phyloP scores from a whole-genome alignment of 2,888 invertebrate species.

The Lepidonotus clava region DNA sequence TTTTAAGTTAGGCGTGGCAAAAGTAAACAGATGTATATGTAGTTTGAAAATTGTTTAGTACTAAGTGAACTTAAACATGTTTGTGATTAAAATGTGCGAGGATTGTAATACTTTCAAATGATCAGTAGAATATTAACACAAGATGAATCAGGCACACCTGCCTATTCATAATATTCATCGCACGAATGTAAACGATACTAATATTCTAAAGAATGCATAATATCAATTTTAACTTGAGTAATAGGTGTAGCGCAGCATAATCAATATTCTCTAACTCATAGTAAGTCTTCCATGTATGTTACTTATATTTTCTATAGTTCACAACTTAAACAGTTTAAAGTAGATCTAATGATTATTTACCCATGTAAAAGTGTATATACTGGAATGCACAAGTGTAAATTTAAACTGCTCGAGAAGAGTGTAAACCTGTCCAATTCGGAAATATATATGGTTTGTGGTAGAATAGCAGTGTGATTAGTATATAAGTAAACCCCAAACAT shows the following conservation, averaged over 20 bases:
- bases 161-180: conserved; percentile 16
- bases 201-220: not conserved
- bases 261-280: conserved; percentile 20
- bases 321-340: not conserved
- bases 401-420: not conserved
- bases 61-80: too few species aligned
- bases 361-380: conserved; percentile 30
- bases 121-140: too few species aligned
- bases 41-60: too few species aligned
- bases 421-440: not conserved
- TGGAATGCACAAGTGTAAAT: conserved; percentile 29
- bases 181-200: not conserved
- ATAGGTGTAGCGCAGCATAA: not conserved
- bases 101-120: too few species aligned
- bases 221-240: not conserved
- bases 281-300: conserved; percentile 42
- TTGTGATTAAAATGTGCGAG: too few species aligned
- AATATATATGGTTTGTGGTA: conserved; percentile 40
- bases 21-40: too few species aligned
- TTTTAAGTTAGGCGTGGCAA: too few species aligned
- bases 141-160: too few species aligned
- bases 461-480: not conserved
- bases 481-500: not conserved
- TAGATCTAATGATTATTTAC: not conserved
- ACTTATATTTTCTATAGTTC: conserved; percentile 28